Conservation (phyloP, 37 sponge, comb jelly and placozoan species). For the Diacarnus erythraeanus region DNA sequence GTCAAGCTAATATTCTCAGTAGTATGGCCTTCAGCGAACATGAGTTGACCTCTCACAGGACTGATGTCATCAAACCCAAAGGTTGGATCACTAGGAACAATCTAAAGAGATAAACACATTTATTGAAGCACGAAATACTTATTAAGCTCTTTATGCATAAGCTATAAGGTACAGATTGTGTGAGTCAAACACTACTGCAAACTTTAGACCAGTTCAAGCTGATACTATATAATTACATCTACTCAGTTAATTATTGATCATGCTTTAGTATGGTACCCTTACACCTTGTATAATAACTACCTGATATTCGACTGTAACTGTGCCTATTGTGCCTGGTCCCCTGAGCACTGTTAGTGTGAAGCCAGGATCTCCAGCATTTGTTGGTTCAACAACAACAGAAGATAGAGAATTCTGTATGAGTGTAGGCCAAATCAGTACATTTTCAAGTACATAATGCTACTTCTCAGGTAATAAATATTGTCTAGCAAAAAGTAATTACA, state of each 20-base stretch:
- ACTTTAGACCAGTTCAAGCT: too few species aligned
- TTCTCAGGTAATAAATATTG: too few species aligned
- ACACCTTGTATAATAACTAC: constrained; percentile 7
- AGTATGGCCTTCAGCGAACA: constrained; percentile 34
- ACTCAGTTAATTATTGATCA: not conserved
- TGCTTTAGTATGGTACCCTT: not conserved
- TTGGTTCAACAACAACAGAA: constrained; percentile 34
- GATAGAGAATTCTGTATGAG: constrained; percentile 24
- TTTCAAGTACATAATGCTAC: too few species aligned
- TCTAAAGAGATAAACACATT: not conserved
- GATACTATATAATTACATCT: not conserved
- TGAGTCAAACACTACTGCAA: too few species aligned
- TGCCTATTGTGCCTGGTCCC: constrained; percentile 65
- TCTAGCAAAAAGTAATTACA: too few species aligned
- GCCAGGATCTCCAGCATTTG: not conserved
- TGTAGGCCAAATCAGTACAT: too few species aligned
- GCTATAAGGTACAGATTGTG: too few species aligned
- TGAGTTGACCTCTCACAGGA: constrained; percentile 42
- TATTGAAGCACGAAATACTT: too few species aligned
- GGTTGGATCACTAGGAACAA: constrained; percentile 24
- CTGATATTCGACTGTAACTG: constrained; percentile 58
- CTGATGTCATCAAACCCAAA: constrained; percentile 49
- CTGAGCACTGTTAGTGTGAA: constrained; percentile 34
- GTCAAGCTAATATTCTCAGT: constrained; percentile 22
- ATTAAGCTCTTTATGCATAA: too few species aligned